Conservation (phyloP, 2,113 vertebrate genomes). For the Cyprinus carpio region DNA sequence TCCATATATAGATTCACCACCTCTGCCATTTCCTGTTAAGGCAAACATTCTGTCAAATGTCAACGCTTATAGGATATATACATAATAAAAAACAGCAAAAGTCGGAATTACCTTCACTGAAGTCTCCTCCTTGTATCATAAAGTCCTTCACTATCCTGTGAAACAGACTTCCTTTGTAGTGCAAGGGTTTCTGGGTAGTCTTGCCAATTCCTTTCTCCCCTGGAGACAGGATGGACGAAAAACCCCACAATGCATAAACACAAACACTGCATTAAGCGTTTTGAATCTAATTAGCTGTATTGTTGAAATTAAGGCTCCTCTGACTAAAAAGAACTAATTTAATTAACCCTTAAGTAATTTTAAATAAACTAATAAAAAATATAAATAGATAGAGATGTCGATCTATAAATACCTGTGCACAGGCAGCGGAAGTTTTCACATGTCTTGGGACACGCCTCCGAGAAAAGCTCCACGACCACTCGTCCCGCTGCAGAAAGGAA, state of each 20-base stretch:
- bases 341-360: too few relatives aligned
- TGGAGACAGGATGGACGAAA: conserved; percentile 61
- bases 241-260: background rate
- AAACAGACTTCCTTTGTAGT: conserved; percentile 98
- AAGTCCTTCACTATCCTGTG: conserved; percentile 99
- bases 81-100: background rate
- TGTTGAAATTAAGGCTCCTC: too few relatives aligned
- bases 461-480: conserved; percentile 95
- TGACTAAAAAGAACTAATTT: too few relatives aligned
- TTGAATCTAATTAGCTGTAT: too few relatives aligned
- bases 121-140: conserved; percentile 99
- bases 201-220: conserved; percentile 96
- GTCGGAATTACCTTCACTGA: conserved; percentile 88
- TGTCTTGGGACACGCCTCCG: conserved; percentile 95
- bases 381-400: too few relatives aligned
- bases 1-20: conserved; percentile 98
- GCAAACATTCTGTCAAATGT: background rate
- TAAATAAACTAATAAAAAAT: too few relatives aligned
- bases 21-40: conserved; percentile 90
- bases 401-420: conserved; percentile 85
- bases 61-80: background rate
- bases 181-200: conserved; percentile 94
- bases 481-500: conserved; percentile 83
- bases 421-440: conserved; percentile 98
- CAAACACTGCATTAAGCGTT: too few relatives aligned